Evolutionary conservation across 1,140 invertebrate species (phyloP), one percentile per base, ranked within the genome.

Genomic region (Saccostrea cuccullata): DNA sequence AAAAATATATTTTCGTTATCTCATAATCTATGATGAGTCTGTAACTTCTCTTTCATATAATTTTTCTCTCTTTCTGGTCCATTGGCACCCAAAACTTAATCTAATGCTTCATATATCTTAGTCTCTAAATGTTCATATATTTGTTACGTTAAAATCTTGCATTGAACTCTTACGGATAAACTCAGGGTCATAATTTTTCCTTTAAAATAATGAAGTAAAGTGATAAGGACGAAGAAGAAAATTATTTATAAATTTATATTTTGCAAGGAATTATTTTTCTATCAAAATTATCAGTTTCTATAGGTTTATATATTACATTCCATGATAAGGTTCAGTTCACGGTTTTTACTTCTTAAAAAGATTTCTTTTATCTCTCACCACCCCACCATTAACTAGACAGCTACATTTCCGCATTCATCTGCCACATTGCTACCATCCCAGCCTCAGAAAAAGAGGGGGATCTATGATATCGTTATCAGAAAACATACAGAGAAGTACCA

Each of bases 301-400:
- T 26, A 77, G 30, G 26, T 77, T 47, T 47, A 47, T 36, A 36
- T 47, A 30, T 77, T 36, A 77, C 23, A 77, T 36, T 36, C 13
- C 2, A 77, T 15, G 70, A 77, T 77, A 77, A 77, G 70, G 30
- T 77, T 36, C 23, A 36, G 30, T 36, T 36, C 30, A 36, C 23
- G 0, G 30, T 8, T 73, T 77, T 30, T 13, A 30, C 70, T 64
- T 12, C 26, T 12, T 36, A 36, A 12, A 15, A 77, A 36, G 36
- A 77, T 77, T 15, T 77, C 60, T n/a, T n/a, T n/a, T 8, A 23
- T 23, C 60, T 67, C 5, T 67, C 60, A 77, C 70, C 70, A 77
- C 30, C 58, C 23, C 70, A 77, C 70, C 70, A 77, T 77, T 77
- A 30, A 77, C 70, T 30, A 30, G 70, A 84, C n/a, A 55, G 73